Conservation (phyloP, 1,140 invertebrate species). For the Drosophila kurseongensis region DNA sequence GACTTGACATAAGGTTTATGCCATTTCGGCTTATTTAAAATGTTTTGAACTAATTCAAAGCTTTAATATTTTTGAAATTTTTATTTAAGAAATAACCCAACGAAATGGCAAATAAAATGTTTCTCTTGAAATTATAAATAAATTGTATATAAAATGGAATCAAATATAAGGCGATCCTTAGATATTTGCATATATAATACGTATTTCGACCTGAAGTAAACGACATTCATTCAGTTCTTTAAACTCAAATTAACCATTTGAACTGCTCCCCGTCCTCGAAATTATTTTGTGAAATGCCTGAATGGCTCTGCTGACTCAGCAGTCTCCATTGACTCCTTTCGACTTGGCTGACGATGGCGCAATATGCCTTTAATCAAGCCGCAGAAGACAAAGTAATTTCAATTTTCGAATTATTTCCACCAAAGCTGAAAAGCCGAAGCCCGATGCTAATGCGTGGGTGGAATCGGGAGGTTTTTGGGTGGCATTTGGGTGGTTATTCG, state of each 20-base stretch:
- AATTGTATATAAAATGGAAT: not conserved
- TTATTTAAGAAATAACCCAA: too few relatives aligned
- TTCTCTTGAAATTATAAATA: too few relatives aligned
- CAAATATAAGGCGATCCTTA: not conserved
- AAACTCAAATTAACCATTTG: not conserved
- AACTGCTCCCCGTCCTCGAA: not conserved
- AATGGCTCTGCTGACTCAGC: slow-evolving; percentile 26
- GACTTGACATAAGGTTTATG: too few relatives aligned
- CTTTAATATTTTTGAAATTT: too few relatives aligned
- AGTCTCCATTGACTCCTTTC: slow-evolving; percentile 16
- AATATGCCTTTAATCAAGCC: slow-evolving; percentile 91
- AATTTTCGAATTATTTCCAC: slow-evolving; percentile 81
- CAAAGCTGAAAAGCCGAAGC: slow-evolving; percentile 31
- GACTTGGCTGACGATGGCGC: slow-evolving; percentile 85
- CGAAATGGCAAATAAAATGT: too few relatives aligned
- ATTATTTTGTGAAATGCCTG: not conserved
- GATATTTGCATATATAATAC: not conserved
- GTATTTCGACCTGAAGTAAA: not conserved
- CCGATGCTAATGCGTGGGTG: slow-evolving; percentile 32
- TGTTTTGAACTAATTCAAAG: too few relatives aligned
- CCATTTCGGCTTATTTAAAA: too few relatives aligned
- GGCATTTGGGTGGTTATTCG: slow-evolving; percentile 3
- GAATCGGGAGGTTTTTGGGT: slow-evolving; percentile 9
- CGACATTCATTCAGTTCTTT: slow-evolving; percentile 1
- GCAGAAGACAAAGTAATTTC: slow-evolving; percentile 68